Conservation (phyloP, 1,140 invertebrate species). For the Ostrea edulis region DNA sequence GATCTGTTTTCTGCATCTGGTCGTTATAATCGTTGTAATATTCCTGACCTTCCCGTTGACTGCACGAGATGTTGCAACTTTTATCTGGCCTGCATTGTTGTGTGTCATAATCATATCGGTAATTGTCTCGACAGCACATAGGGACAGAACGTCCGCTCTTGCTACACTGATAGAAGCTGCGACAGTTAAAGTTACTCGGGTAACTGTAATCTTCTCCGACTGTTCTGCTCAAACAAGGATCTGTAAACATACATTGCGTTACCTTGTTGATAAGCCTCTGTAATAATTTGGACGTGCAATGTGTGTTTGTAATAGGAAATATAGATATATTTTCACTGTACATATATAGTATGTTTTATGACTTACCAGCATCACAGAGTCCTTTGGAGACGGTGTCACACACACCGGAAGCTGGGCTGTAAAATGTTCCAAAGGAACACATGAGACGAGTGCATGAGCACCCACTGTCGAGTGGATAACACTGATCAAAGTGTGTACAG, state of each 20-base stretch:
- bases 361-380: background rate
- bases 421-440: slow-evolving; percentile 16
- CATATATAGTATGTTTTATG: too few species aligned
- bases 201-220: background rate
- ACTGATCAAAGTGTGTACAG: background rate
- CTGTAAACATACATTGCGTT: background rate
- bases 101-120: background rate
- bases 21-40: background rate
- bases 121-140: background rate
- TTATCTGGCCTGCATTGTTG: background rate
- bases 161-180: slow-evolving; percentile 7
- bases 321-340: too few species aligned
- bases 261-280: background rate
- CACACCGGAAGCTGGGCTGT: background rate
- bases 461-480: background rate
- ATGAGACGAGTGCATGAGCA: background rate
- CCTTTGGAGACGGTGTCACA: background rate
- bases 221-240: background rate
- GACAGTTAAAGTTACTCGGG: background rate
- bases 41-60: slow-evolving; percentile 4
- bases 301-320: too few species aligned
- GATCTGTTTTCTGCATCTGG: background rate
- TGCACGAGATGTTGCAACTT: slow-evolving; percentile 6
- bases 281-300: too few species aligned
- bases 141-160: background rate